Conservation (phyloP, 1,140 invertebrate genomes). For the Drepana arcuata region DNA sequence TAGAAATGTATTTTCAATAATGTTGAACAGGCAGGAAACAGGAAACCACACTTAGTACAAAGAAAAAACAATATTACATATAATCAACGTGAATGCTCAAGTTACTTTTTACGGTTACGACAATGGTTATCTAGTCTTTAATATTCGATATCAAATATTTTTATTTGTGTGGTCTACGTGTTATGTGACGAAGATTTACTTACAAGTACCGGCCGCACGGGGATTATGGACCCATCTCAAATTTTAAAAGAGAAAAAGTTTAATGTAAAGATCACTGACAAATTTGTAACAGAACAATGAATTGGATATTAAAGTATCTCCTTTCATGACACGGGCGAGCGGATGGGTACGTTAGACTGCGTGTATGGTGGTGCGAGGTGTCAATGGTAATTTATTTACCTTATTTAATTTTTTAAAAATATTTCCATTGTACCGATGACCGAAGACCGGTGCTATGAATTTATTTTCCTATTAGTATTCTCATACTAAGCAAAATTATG, state of each 20-base stretch:
- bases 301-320: slow-evolving; percentile 68
- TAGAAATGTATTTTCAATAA: no score
- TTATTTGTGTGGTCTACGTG: slow-evolving; percentile 55
- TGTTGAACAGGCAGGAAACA: slow-evolving; percentile 25
- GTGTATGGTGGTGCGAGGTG: slow-evolving; percentile 16
- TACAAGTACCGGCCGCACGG: slow-evolving; percentile 39
- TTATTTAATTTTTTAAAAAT: neutral
- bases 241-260: slow-evolving; percentile 67
- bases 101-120: slow-evolving; percentile 9
- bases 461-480: no score
- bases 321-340: slow-evolving; percentile 64
- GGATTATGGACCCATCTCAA: slow-evolving; percentile 63
- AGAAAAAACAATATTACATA: slow-evolving; percentile 15
- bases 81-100: slow-evolving; percentile 26
- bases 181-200: slow-evolving; percentile 49
- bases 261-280: slow-evolving; percentile 70
- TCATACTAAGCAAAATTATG: no score
- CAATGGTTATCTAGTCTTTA: slow-evolving; percentile 23
- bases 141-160: slow-evolving; percentile 38
- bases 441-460: no score
- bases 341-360: slow-evolving; percentile 46
- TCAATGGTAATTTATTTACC: neutral
- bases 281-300: slow-evolving; percentile 72
- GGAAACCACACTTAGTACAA: slow-evolving; percentile 30
- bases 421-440: no score